Base-by-base conservation (phyloP, 2,113 vertebrate species). In the Progne subis region DNA sequence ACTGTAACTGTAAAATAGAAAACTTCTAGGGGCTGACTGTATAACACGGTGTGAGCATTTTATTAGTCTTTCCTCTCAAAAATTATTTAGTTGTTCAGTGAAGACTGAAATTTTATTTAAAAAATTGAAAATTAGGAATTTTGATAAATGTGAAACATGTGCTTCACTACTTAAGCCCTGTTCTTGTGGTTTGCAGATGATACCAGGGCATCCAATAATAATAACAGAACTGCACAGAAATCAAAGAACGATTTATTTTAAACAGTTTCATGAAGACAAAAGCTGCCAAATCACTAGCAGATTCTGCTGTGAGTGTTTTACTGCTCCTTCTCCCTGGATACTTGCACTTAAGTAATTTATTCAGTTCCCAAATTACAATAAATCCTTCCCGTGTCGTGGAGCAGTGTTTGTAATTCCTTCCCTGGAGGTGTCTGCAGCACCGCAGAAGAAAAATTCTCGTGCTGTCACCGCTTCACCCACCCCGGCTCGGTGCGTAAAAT, bases 401-500 rank as follows among this genome's bases (percentile, higher is more conserved):
- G 56, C 8, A 5, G 59, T 5, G 4, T 70, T 21, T 50, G 17
- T 11, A 50, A 47, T n/a, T 52, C 67, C 57, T 71, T 3, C 76
- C 28, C n/a, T 6, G 72, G 49, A 43, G 34, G 11, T 1, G 5
- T 21, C 1, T 5, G 37, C 28, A 44, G 63, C 18, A 2, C 18
- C 0, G 13, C 31, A 7, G n/a, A 23, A 20, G 70, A 67, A 71
- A 31, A 0, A 1, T 19, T 44, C 28, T 3, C 1, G 5, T 3
- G 6, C 43, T 31, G 14, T 8, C 26, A 8, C 19, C 6, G 0
- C 46, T 34, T 39, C 79, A 17, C 20, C 7, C 31, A 2, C 6
- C 2, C 5, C 16, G 0, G 41, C 29, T 59, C 2, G 6, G 6
- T 0, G 7, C 1, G 29, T 1, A 10, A 82, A 84, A 80, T 6